These are phyloP conservation scores for Megalops atlanticus DNA, from an alignment of 2,113 vertebrate genomes.

Conservation along the genomic window DNA sequence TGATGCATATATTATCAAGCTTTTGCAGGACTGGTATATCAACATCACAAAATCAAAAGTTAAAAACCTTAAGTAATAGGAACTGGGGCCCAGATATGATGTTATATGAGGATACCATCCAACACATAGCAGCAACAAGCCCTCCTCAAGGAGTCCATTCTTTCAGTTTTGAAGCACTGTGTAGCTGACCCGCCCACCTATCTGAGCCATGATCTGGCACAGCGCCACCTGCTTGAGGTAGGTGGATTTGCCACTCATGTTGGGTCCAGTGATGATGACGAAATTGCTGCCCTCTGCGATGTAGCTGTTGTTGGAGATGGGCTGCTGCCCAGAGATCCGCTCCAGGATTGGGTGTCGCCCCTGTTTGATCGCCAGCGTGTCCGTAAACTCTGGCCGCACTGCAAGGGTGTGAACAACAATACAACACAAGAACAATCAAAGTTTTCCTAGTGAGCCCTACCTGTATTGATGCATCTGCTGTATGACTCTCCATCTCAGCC, in stretches of 20 bases:
- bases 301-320: slow-evolving; percentile 87
- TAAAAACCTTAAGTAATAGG: background rate
- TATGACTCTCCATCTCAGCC: background rate
- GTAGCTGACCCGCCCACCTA: slow-evolving; percentile 72
- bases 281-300: slow-evolving; percentile 92
- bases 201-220: slow-evolving; percentile 97
- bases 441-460: background rate
- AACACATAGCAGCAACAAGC: background rate
- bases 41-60: background rate
- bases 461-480: background rate
- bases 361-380: slow-evolving; percentile 91
- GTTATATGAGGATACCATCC: background rate
- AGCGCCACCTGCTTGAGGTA: slow-evolving; percentile 95
- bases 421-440: slow-evolving; percentile 20
- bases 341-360: slow-evolving; percentile 95
- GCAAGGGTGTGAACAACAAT: no score
- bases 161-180: background rate
- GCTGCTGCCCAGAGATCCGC: slow-evolving; percentile 83
- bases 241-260: slow-evolving; percentile 98
- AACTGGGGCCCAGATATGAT: background rate
- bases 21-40: background rate
- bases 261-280: slow-evolving; percentile 91
- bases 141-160: background rate
- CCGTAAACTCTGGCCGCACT: slow-evolving; percentile 97
- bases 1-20: background rate